Conservation (phyloP, 2,888 invertebrate species). For the Mantis religiosa region DNA sequence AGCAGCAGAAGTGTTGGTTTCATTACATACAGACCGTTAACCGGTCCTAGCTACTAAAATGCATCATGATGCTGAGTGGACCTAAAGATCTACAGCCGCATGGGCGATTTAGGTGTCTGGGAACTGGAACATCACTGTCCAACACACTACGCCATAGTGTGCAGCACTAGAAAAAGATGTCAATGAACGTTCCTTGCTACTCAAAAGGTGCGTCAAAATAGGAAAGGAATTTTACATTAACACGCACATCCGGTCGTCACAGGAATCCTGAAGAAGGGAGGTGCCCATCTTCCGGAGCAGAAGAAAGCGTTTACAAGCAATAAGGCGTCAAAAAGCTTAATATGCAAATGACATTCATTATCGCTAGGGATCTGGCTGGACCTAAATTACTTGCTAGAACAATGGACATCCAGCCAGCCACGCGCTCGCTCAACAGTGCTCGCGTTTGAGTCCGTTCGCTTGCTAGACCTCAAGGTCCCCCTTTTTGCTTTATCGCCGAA, state of each 20-base stretch:
- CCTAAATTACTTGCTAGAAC: neutral
- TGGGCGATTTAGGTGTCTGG: no score
- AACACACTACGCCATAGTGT: no score
- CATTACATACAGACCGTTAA: no score
- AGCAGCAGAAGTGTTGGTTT: no score
- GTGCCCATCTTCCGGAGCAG: neutral
- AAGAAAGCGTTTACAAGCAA: neutral
- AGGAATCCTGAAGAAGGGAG: neutral
- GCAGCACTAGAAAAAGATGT: no score
- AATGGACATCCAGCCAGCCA: neutral
- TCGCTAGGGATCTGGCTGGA: neutral
- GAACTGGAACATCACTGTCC: no score
- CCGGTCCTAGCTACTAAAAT: no score
- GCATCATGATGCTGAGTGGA: no score
- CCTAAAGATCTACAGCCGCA: no score
- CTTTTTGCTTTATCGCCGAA: conserved; percentile 2
- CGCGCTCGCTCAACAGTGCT: neutral
- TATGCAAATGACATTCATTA: conserved; percentile 1
- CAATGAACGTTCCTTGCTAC: no score
- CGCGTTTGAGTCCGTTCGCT: neutral
- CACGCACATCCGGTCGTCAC: neutral
- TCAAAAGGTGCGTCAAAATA: neutral
- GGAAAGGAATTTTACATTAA: neutral
- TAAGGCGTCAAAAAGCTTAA: neutral
- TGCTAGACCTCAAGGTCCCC: neutral